Evolutionary conservation across 1,140 invertebrate species (phyloP).

Genomic region (Nomia melanderi): DNA sequence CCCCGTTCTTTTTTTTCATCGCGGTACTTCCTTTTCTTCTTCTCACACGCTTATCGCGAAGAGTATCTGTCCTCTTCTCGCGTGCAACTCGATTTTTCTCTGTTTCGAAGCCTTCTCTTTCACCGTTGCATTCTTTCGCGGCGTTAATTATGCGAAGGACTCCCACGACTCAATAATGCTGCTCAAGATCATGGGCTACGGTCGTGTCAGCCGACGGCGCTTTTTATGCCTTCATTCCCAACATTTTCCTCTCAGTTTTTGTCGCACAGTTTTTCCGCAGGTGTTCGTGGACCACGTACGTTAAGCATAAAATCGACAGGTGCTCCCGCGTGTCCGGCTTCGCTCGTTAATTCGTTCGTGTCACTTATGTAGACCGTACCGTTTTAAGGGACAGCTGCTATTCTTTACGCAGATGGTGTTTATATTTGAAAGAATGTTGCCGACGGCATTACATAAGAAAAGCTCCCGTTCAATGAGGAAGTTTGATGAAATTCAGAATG

Average conservation of each 20-base stretch:
- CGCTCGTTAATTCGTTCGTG: too few relatives aligned
- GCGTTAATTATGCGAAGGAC: conserved; percentile 76
- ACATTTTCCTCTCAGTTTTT: conserved; percentile 46
- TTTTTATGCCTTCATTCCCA: conserved; percentile 57
- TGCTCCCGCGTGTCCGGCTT: not conserved
- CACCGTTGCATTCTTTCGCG: conserved; percentile 67
- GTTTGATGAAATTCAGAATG: too few relatives aligned
- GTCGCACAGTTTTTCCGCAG: not conserved
- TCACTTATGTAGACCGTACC: not conserved
- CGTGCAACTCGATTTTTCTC: not conserved
- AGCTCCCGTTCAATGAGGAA: too few relatives aligned
- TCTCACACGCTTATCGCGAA: not conserved
- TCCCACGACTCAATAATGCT: conserved; percentile 72
- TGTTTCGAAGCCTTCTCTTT: conserved; percentile 45
- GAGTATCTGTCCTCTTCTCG: conserved; percentile 42
- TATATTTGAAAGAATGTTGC: too few relatives aligned
- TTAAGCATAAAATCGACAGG: not conserved
- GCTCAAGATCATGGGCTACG: conserved; percentile 76
- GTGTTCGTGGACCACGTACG: not conserved
- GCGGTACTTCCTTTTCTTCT: conserved; percentile 7
- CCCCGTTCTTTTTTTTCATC: conserved; percentile 6
- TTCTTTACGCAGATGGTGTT: too few relatives aligned
- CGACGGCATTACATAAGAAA: too few relatives aligned
- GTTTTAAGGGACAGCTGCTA: too few relatives aligned
- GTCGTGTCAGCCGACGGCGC: conserved; percentile 59